Evolutionary conservation across 2,797 vertebrate genomes (phyloP), one percentile per base, ranked within the genome.

Genomic region (Spinibarbus caldwelli): DNA sequence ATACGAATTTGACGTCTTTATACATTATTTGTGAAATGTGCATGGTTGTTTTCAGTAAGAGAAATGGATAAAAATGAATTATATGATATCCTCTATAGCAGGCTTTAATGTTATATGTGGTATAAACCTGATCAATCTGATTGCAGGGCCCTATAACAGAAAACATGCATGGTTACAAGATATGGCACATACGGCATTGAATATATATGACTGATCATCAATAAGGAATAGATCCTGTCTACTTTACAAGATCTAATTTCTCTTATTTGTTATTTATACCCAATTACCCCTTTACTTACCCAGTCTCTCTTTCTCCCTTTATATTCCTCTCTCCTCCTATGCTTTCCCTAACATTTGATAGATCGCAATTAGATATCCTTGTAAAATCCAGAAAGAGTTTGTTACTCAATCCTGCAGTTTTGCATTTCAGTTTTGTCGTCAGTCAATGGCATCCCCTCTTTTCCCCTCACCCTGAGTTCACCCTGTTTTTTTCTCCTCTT

Each of bases 281-380:
- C 73, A 71, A 62, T 78, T 64, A 72, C 36, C 66, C 73, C 52
- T 34, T 52, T 79, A 59, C 62, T 68, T 66, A 71, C 31, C 34
- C 57, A 68, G 21, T 73, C 68, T 78, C 26, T 83, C 73, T 84
- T 83, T 87, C 79, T 82, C 29, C 41, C 31, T 54, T 73, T 70
- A 66, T 26, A 31, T 84, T 34, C 70, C 41, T 72, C 45, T 82
- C 52, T 85, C 34, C 26, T n/a, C 78, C 52, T 79, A 49, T 15
- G 15, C 71, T 47, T 73, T 75, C 85, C 36, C 81, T 41, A 43
- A 81, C 83, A 80, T 64, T 89, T 85, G 73, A 71, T 79, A 81
- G 90, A 91, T 87, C 87, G 92, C 92, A 93, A 95, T 89, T 90
- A 91, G 92, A 95, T 93, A 92, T 91, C 86, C 91, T 80, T 86